These are phyloP conservation scores for Phrynocephalus vlangalii DNA, from an alignment of 2,797 vertebrate species.

Conservation along the genomic window DNA sequence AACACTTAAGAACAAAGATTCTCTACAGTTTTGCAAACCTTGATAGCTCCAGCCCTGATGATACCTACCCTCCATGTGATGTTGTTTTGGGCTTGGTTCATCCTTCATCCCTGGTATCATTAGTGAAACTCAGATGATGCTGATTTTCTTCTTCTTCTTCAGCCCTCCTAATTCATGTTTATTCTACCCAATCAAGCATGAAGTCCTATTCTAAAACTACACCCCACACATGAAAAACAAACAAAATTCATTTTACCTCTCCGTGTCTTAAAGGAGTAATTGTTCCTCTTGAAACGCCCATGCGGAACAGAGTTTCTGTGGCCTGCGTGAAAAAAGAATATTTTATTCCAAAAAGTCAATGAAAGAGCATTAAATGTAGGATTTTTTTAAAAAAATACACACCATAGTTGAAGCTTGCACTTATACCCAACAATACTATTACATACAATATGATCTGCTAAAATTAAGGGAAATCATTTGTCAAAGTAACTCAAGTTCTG, in stretches of 20 bases:
- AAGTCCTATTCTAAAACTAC: background rate
- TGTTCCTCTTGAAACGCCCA: slow-evolving; percentile 83
- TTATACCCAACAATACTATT: too few species aligned
- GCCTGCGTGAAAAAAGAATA: slow-evolving; percentile 74
- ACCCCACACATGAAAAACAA: background rate
- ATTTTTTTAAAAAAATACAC: background rate
- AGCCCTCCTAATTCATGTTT: background rate
- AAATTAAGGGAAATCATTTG: too few species aligned
- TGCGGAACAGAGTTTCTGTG: slow-evolving; percentile 84
- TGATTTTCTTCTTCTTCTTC: too few species aligned
- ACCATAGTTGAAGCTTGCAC: background rate
- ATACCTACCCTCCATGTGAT: background rate
- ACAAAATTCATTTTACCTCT: slow-evolving; percentile 77
- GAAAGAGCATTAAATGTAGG: background rate
- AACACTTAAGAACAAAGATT: too few species aligned
- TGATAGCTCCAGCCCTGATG: background rate
- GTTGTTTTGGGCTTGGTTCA: background rate
- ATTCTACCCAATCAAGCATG: background rate
- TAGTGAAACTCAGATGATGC: background rate
- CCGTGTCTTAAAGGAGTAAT: slow-evolving; percentile 83
- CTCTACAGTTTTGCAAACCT: background rate
- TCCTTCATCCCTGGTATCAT: background rate
- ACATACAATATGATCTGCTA: too few species aligned
- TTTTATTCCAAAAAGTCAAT: slow-evolving; percentile 1
- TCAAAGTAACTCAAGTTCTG: too few species aligned